Evolutionary conservation across 1,140 invertebrate species (phyloP).

Genomic region (Chironomus striatipennis): DNA sequence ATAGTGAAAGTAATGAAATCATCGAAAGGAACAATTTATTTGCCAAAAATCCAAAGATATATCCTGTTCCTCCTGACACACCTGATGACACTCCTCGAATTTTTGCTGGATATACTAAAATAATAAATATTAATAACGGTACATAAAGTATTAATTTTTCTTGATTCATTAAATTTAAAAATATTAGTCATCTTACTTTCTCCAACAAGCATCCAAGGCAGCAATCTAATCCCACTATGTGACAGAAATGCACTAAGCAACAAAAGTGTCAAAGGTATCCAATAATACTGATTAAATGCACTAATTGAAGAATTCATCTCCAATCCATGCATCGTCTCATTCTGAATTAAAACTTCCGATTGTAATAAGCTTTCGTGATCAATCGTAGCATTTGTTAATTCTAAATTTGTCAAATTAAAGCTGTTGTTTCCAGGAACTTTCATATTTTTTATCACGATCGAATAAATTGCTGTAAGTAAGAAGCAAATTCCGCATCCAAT

Average conservation of each 20-base stretch:
- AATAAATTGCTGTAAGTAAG: conserved; percentile 37
- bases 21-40: conserved; percentile 64
- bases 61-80: conserved; percentile 56
- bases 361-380: not conserved
- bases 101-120: conserved; percentile 49
- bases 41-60: conserved; percentile 59
- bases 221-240: conserved; percentile 55
- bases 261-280: conserved; percentile 58
- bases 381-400: conserved; percentile 30
- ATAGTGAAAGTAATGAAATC: conserved; percentile 49
- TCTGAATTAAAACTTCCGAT: not conserved
- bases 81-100: conserved; percentile 59
- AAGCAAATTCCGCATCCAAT: conserved; percentile 52
- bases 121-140: too few species aligned
- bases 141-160: too few species aligned
- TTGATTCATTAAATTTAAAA: too few species aligned
- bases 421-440: not conserved
- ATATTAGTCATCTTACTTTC: conserved; percentile 51
- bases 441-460: conserved; percentile 28
- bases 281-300: conserved; percentile 41
- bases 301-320: not conserved
- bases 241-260: conserved; percentile 57
- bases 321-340: not conserved
- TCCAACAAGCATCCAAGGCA: conserved; percentile 70
- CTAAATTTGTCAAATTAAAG: conserved; percentile 25